Percentiles rank a stretch among this genome's conserved stretches.
Conservation (phyloP, 2,888 invertebrate species). For the Lacanobia wlatinum region DNA sequence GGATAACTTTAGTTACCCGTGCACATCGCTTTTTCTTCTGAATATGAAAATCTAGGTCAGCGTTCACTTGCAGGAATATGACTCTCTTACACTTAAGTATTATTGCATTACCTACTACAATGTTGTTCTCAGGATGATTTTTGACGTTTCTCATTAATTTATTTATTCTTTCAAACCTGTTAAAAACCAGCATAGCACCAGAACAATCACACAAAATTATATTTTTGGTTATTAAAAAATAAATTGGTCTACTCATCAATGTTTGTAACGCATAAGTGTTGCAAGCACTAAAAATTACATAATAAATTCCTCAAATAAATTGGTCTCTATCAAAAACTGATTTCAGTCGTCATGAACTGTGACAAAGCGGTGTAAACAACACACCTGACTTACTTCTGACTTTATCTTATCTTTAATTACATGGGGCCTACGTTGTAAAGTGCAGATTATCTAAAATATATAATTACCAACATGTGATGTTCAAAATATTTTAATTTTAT, state of each 20-base stretch:
- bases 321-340: slow-evolving; percentile 16
- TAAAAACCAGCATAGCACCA: no score
- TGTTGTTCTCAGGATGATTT: background rate
- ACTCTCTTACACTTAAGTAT: background rate
- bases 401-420: slow-evolving; percentile 66
- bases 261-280: background rate
- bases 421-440: slow-evolving; percentile 43
- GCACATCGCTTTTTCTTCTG: background rate
- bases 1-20: background rate
- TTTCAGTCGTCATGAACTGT: slow-evolving; percentile 35
- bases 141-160: no score
- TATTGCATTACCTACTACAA: background rate
- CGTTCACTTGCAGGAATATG: background rate
- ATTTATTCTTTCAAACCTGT: no score
- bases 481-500: slow-evolving; percentile 30
- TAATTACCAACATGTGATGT: slow-evolving; percentile 43
- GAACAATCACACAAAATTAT: no score
- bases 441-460: slow-evolving; percentile 55
- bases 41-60: slow-evolving; percentile 10
- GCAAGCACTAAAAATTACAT: background rate
- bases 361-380: slow-evolving; percentile 40
- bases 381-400: slow-evolving; percentile 53
- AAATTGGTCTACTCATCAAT: no score
- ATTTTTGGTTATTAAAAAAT: no score
- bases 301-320: background rate